Evolutionary conservation across 2,797 vertebrate genomes (phyloP), one percentile per base, ranked within the genome.

Genomic region (Dryobates pubescens): DNA sequence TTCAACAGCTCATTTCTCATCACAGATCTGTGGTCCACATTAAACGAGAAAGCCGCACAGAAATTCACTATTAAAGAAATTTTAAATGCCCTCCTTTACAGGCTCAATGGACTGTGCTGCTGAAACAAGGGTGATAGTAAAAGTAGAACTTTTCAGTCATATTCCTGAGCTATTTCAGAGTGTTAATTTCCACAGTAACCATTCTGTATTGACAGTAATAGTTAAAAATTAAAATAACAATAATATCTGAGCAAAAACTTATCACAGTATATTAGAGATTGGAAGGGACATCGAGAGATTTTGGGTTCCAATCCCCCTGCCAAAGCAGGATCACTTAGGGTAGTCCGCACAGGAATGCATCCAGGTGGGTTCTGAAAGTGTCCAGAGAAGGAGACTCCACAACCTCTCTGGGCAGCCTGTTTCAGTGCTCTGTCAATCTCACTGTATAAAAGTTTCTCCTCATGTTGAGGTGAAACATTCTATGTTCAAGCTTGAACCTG

Each of bases 1-100:
- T 61, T 86, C 77, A 82, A 58, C 26, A 84, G n/a, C 67, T 95
- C 49, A 34, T 67, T 82, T 87, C 71, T 93, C 29, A 17, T 65
- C 62, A 62, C 41, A 65, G 68, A 32, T 70, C 53, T 7, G 4
- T 84, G 64, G 68, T 26, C 70, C 91, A 54, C 62, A 61, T 49
- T 70, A 85, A 94, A 81, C 75, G 62, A 51, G 69, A 78, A 43
- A 30, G 9, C 29, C 56, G 34, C 51, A 79, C 73, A 92, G 69
- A 89, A 89, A 65, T 10, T 64, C 67, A 71, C 22, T 23, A 16
- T 38, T 85, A 51, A 75, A 74, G 17, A 20, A 59, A 18, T 80
- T 94, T 84, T 63, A 85, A 88, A 76, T 89, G 63, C n/a, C 38
- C 58, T 84, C 73, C 59, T 73, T 88, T 26, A n/a, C 5, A 17